Percentiles rank a stretch among this genome's conserved stretches.
These are phyloP conservation scores for Norana najaformis DNA, from an alignment of 2,888 invertebrate species.

Conservation along the genomic window DNA sequence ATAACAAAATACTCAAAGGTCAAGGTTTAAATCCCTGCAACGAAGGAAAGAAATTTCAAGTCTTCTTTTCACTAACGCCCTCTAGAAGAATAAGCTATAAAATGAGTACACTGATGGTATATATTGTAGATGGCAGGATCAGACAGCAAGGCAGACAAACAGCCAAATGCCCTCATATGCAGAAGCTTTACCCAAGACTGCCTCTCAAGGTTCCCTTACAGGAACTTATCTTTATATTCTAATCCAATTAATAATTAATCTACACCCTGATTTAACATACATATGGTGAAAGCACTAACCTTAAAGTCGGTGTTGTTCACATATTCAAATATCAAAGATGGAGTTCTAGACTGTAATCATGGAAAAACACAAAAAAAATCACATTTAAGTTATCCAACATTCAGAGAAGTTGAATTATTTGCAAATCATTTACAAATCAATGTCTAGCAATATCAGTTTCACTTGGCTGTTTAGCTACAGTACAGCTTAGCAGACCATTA, in stretches of 20 bases:
- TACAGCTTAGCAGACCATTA: neutral
- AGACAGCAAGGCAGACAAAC: neutral
- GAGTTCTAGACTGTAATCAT: conserved; percentile 78
- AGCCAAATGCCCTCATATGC: neutral
- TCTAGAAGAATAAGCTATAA: neutral
- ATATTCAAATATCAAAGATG: conserved; percentile 98
- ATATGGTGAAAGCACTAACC: conserved; percentile 53
- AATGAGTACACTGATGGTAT: neutral
- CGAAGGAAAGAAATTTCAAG: too few relatives aligned
- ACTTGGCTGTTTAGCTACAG: neutral
- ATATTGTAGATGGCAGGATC: neutral
- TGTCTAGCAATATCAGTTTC: neutral
- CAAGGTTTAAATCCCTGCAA: neutral
- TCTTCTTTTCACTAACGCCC: too few relatives aligned
- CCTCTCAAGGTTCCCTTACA: neutral
- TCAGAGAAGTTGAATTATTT: neutral
- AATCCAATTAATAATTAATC: neutral
- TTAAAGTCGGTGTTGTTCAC: conserved; percentile 99
- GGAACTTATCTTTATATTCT: neutral
- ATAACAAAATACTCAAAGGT: too few relatives aligned
- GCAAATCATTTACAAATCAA: neutral
- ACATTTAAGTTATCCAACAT: neutral
- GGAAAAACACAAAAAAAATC: conserved; percentile 28
- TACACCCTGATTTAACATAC: neutral
- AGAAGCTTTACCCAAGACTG: neutral